phyloP scores from a whole-genome alignment of 1,140 invertebrate species.

The Leptoteleia sp. region DNA sequence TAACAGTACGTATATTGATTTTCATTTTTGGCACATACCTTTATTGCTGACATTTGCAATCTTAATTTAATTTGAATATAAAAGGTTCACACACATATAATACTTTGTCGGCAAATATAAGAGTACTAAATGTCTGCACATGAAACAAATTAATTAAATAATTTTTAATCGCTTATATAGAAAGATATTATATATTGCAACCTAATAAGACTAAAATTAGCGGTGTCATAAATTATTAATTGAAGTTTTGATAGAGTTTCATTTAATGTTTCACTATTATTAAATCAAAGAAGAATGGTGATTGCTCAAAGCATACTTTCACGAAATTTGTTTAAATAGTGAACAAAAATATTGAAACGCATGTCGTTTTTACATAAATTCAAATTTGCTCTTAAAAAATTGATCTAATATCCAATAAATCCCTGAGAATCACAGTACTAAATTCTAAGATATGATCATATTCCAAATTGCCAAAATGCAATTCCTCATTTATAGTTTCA shows the following conservation, averaged over 20 bases:
- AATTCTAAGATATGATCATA: constrained; percentile 34
- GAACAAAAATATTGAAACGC: no score
- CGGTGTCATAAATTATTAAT: no score
- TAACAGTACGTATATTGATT: no score
- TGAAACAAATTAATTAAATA: constrained; percentile 10
- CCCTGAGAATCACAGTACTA: constrained; percentile 46
- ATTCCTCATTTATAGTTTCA: constrained; percentile 9
- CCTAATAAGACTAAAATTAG: no score
- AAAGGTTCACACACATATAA: constrained; percentile 8
- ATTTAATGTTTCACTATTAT: no score
- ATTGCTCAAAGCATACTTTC: no score
- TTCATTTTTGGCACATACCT: constrained; percentile 25
- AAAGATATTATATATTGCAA: no score
- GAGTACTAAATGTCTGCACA: constrained; percentile 24
- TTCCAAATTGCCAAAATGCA: constrained; percentile 18
- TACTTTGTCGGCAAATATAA: constrained; percentile 27
- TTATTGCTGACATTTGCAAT: constrained; percentile 28
- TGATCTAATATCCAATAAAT: constrained; percentile 37
- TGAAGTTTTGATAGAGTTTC: no score
- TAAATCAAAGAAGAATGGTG: no score
- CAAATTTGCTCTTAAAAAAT: constrained; percentile 4
- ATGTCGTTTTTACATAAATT: constrained; percentile 9
- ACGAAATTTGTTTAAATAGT: no score
- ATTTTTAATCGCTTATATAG: not conserved
- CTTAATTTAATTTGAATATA: constrained; percentile 3